These are phyloP conservation scores for Psittacula cyanocephala DNA, from an alignment of 2,113 vertebrate genomes.

Conservation along the genomic window DNA sequence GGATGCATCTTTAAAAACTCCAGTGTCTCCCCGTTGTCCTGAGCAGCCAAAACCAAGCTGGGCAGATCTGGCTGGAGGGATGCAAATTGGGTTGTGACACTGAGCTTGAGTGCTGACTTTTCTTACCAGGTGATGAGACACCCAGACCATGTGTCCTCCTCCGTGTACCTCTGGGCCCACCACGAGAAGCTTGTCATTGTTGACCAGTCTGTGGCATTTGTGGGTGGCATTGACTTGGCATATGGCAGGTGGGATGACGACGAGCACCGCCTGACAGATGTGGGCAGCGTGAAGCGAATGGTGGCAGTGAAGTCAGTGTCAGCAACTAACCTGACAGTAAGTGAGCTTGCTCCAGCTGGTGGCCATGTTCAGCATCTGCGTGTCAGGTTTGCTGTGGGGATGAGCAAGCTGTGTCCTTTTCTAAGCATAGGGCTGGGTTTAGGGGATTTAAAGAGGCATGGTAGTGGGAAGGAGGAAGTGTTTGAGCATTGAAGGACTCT, in stretches of 20 bases:
- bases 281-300: constrained; percentile 89
- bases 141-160: constrained; percentile 92
- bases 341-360: not conserved
- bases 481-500: not conserved
- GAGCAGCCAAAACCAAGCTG: not conserved
- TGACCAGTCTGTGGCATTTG: constrained; percentile 93
- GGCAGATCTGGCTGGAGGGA: not conserved
- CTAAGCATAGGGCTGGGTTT: not conserved
- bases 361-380: accelerated
- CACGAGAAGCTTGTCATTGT: constrained; percentile 93
- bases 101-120: not conserved
- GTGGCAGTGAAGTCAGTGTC: constrained; percentile 36
- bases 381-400: accelerated
- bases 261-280: constrained; percentile 90
- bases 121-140: constrained; percentile 91
- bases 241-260: constrained; percentile 95
- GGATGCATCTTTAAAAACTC: not conserved
- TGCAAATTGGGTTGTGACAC: accelerated
- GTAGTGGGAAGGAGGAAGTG: not conserved
- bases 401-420: accelerated
- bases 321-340: constrained; percentile 30
- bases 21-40: not conserved
- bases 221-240: constrained; percentile 93
- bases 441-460: not conserved
- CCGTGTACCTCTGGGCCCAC: constrained; percentile 95